Evolutionary conservation across 2,888 invertebrate species (phyloP), one percentile per base, ranked within the genome.

Genomic region (Pristionchus arcanus): DNA sequence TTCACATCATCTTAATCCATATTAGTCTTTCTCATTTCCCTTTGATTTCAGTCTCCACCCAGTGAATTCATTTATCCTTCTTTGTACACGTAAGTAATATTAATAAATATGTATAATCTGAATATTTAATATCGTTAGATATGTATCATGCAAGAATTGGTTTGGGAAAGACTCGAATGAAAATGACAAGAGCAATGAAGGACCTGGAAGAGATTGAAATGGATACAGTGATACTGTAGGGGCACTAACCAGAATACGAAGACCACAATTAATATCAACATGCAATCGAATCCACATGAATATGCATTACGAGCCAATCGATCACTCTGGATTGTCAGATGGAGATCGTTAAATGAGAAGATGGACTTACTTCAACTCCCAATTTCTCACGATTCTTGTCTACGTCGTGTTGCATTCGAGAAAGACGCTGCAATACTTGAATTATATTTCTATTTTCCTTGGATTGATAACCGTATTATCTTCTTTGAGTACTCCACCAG

Each of bases 401-500:
- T 2, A 93, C 91, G 42, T 92, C 89, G 16, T 91, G 88, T 55
- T 93, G 93, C 94, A 94, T 94, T 68, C 86, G 91, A 31, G 86
- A 90, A 53, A 94, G 85, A 16, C 90, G 91, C 92, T 93, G 84
- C n/a, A 74, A 90, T n/a, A 31, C n/a, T 66, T 34, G 15, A 42
- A 19, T 55, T 25, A 16, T 19, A n/a, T 53, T 25, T 81, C 49
- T 49, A 13, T n/a, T 28, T 19, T 15, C 34, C 2, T 37, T 13
- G 7, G 11, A 15, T 15, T 37, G 34, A 37, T 93, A 95, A 97
- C 97, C 96, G 97, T 97, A 7, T 97, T 97, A 95, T 99, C 98
- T 92, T 97, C 97, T 95, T 97, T 97, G 55, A 99, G 98, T 92
- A 98, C 98, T 92, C 97, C 97, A 95, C 97, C 97, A 3, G 98